These are phyloP conservation scores for Gastrophysa polygoni DNA, from an alignment of 2,888 invertebrate species.

Conservation along the genomic window DNA sequence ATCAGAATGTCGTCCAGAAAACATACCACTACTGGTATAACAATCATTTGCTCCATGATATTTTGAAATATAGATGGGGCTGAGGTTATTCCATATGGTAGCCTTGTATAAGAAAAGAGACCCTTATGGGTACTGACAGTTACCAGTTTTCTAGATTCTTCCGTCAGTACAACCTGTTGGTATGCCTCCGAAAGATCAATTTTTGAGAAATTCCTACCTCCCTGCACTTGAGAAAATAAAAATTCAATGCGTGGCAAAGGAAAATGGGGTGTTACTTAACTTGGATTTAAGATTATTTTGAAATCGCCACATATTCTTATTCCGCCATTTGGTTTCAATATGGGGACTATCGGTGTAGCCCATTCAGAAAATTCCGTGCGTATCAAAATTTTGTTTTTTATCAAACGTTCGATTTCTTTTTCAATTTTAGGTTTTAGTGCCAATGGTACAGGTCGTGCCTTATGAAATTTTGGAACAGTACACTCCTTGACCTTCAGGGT, in stretches of 20 bases:
- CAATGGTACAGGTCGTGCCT: conserved; percentile 27
- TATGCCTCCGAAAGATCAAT: not conserved
- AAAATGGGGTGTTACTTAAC: conserved; percentile 8
- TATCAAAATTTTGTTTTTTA: conserved; percentile 16
- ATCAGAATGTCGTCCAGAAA: no score
- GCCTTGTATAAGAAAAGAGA: conserved; percentile 9
- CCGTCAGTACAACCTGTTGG: conserved; percentile 17
- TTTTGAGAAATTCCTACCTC: not conserved
- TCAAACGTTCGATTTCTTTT: conserved; percentile 19
- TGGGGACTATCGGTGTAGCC: conserved; percentile 3
- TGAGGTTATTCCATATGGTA: conserved; percentile 12
- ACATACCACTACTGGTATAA: no score
- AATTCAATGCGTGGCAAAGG: conserved; percentile 21
- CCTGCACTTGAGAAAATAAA: conserved; percentile 4
- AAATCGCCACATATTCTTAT: not conserved
- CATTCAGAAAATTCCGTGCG: conserved; percentile 19
- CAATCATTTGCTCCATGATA: conserved; percentile 19
- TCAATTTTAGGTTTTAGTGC: conserved; percentile 31
- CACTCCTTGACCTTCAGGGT: conserved; percentile 18
- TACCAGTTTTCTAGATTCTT: conserved; percentile 10
- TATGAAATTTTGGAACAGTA: conserved; percentile 26
- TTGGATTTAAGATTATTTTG: no score
- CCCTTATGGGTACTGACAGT: conserved; percentile 13
- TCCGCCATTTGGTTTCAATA: not conserved
- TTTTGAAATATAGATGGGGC: no score